Base-by-base conservation (phyloP, 2,797 vertebrate genomes). In the Pseudotriccus pelzelni region DNA sequence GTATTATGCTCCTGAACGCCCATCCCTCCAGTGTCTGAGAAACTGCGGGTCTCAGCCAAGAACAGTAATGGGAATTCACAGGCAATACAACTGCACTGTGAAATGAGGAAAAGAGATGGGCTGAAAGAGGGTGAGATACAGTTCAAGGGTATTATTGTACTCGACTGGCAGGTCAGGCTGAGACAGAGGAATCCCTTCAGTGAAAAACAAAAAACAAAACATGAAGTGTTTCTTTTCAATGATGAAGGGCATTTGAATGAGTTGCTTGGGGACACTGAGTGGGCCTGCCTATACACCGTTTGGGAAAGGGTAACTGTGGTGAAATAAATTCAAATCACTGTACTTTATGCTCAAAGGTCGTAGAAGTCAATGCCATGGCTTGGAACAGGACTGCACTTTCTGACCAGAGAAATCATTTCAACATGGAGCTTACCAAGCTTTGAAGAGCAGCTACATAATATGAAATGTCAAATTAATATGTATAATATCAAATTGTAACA, bases 41-140 rank as follows among this genome's bases (percentile, higher is more conserved):
- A 79, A 82, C 59, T 41, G 64, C 68, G 70, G 59, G 34, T 73
- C 59, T 76, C 81, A 49, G 78, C 59, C 94, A 89, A 87, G 84
- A 87, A 63, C 39, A 82, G 59, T 83, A 92, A 92, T 53, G 72
- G 75, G 75, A 96, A 93, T 92, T 93, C 91, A 92, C 67, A 92
- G 55, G 72, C 56, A n/a, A 80, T 67, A 63, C 84, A 70, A 52
- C 70, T 44, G 32, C 50, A 27, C 41, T 80, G 60, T 2, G 1
- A 94, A 87, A 92, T 73, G 55, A 73, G 80, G 53, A 72, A 83
- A 91, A 85, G 56, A 91, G 43, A 79, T 36, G 58, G 44, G 53
- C 53, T 93, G 73, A 78, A 89, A 89, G 55, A 82, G 56, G 56
- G 78, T 80, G 84, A 96, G 84, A 94, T 70, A 67, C 67, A 89